Conservation (phyloP, 2,888 invertebrate species). For the Trachelus stipa region DNA sequence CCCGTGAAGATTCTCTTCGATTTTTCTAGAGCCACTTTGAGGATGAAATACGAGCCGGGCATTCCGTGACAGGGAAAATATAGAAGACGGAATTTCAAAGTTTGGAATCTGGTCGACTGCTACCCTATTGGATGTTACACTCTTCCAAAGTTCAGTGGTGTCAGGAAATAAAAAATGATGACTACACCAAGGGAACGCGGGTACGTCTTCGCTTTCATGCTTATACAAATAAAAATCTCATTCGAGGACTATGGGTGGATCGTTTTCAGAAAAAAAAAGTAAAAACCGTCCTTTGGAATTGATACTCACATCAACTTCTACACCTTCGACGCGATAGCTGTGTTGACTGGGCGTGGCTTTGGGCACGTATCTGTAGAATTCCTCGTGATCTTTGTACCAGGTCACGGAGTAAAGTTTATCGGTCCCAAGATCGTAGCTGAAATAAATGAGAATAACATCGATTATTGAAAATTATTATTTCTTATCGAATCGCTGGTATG, state of each 20-base stretch:
- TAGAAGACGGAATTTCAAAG: not conserved
- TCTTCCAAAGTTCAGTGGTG: not conserved
- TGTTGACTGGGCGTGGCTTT: constrained; percentile 58
- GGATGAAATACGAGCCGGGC: constrained; percentile 7
- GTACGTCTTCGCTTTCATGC: not conserved
- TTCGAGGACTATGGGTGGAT: no score
- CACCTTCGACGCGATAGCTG: constrained; percentile 62
- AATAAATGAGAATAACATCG: constrained; percentile 41
- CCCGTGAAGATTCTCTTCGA: not conserved
- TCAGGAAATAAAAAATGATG: not conserved
- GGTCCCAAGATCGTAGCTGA: constrained; percentile 64
- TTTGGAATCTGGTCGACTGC: not conserved
- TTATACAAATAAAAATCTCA: not conserved
- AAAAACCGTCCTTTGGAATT: not conserved
- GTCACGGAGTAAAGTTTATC: constrained; percentile 67
- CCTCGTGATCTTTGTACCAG: constrained; percentile 69
- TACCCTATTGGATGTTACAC: not conserved
- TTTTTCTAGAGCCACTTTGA: not conserved
- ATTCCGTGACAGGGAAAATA: not conserved
- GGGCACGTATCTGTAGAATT: constrained; percentile 67
- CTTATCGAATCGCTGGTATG: not conserved
- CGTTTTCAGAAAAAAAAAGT: not conserved
- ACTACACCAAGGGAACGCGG: not conserved
- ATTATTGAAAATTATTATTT: no score
- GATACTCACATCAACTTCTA: constrained; percentile 64